Conservation (phyloP, 2,113 vertebrate species). For the Pao palembangensis region DNA sequence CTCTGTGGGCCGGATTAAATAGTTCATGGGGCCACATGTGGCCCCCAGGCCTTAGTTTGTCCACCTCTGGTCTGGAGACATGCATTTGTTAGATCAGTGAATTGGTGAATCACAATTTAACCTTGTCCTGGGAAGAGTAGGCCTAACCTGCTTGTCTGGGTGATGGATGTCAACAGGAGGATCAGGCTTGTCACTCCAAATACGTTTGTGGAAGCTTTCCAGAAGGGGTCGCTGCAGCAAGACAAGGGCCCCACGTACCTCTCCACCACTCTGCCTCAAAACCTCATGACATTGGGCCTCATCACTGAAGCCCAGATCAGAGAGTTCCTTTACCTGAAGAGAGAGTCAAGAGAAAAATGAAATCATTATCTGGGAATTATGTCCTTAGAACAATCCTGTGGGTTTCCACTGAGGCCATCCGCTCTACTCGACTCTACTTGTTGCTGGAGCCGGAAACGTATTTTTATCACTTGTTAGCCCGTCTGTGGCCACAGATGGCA, state of each 20-base stretch:
- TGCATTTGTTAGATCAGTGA: no score
- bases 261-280: constrained; percentile 80
- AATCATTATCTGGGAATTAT: neutral
- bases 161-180: constrained; percentile 72
- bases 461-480: no score
- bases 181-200: constrained; percentile 79
- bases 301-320: constrained; percentile 74
- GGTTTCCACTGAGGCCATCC: no score
- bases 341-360: neutral
- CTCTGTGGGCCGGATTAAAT: no score
- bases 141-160: constrained; percentile 81
- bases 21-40: no score
- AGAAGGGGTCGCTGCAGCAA: constrained; percentile 81
- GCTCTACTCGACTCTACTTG: no score
- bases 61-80: neutral
- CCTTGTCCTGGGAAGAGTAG: no score
- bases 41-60: neutral
- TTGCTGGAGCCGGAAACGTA: no score
- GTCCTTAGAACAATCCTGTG: no score
- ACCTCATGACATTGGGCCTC: constrained; percentile 75
- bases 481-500: no score
- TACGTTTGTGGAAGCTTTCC: constrained; percentile 79
- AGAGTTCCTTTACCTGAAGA: constrained; percentile 78
- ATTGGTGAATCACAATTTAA: no score
- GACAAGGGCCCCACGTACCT: constrained; percentile 78